A percentile compares a stretch with the other conserved stretches of the same genome.
phyloP scores from a whole-genome alignment of 2,888 invertebrate genomes.

The Odontomyia ornata region DNA sequence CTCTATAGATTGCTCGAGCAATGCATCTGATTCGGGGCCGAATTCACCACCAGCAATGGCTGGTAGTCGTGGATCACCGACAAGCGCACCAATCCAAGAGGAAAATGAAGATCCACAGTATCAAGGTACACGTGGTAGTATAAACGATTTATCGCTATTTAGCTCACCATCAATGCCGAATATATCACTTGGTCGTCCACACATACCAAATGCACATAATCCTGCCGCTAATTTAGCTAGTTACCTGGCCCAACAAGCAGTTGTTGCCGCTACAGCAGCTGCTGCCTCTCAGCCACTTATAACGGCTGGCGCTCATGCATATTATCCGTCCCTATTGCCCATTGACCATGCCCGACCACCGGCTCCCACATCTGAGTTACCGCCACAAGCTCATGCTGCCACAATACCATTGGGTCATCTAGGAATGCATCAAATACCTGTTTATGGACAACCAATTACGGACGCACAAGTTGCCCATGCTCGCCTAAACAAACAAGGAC shows the following conservation, averaged over 20 bases:
- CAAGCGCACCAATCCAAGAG: slow-evolving; percentile 79
- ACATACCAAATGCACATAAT: slow-evolving; percentile 64
- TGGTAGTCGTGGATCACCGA: slow-evolving; percentile 72
- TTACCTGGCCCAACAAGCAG: slow-evolving; percentile 59
- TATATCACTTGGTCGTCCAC: slow-evolving; percentile 90
- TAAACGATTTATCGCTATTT: slow-evolving; percentile 81
- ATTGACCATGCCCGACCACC: slow-evolving; percentile 56
- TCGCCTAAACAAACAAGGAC: slow-evolving; percentile 75
- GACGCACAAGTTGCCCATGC: slow-evolving; percentile 74
- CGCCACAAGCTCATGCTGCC: slow-evolving; percentile 61
- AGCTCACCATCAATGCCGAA: slow-evolving; percentile 97
- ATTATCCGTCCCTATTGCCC: slow-evolving; percentile 59
- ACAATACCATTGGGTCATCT: slow-evolving; percentile 49
- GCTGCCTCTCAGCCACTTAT: slow-evolving; percentile 53
- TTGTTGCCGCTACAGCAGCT: slow-evolving; percentile 52
- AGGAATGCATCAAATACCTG: slow-evolving; percentile 54
- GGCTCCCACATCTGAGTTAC: slow-evolving; percentile 56
- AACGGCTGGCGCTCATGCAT: slow-evolving; percentile 57
- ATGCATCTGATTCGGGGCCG: slow-evolving; percentile 78
- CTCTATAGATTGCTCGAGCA: slow-evolving; percentile 66
- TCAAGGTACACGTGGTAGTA: slow-evolving; percentile 73
- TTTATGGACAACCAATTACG: slow-evolving; percentile 67
- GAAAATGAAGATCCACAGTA: slow-evolving; percentile 78
- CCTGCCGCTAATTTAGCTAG: slow-evolving; percentile 58
- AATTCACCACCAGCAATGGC: slow-evolving; percentile 76